phyloP scores from a whole-genome alignment of 2,113 vertebrate genomes.

The Australoheros scitulus region DNA sequence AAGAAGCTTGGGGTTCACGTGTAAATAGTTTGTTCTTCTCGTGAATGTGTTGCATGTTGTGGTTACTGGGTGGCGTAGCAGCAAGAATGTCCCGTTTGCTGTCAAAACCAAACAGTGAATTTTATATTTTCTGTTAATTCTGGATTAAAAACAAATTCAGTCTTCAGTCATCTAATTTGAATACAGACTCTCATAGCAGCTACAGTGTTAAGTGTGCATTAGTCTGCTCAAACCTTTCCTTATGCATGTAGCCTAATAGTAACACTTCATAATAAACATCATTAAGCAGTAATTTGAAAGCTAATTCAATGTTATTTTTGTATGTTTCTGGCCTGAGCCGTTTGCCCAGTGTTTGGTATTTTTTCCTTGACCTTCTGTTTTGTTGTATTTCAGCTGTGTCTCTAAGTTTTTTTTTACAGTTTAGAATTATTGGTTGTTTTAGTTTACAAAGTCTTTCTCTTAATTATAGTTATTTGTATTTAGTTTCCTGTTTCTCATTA shows the following conservation, averaged over 20 bases:
- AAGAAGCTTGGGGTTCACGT: background rate
- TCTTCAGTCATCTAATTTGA: no score
- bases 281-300: background rate
- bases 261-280: background rate
- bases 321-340: background rate
- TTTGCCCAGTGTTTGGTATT: no score
- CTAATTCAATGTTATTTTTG: background rate
- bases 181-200: background rate
- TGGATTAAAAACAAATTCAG: background rate
- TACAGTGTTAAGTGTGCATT: background rate
- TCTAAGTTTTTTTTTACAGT: no score
- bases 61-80: background rate
- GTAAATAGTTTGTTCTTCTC: background rate
- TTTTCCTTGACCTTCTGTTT: no score
- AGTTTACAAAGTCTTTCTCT: no score
- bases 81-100: background rate
- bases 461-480: no score
- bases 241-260: background rate
- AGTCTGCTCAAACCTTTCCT: background rate
- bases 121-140: background rate
- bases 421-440: no score
- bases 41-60: background rate
- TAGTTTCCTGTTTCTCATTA: no score
- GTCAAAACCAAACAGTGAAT: background rate
- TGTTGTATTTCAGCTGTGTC: no score